Base-by-base conservation (phyloP, 2,113 vertebrate species). In the Uria aalge region DNA sequence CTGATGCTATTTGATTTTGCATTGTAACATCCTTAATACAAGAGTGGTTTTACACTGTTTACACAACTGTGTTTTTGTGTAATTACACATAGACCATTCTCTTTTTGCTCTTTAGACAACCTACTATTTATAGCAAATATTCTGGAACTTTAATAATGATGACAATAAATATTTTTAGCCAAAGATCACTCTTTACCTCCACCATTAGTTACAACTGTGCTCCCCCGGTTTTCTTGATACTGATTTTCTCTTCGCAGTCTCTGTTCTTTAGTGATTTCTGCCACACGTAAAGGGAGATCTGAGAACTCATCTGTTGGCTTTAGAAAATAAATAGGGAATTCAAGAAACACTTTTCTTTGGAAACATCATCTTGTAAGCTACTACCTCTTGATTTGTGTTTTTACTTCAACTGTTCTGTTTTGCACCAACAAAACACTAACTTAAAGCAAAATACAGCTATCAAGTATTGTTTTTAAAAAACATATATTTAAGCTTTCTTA, bases 281-380 rank as follows among this genome's bases (percentile, higher is more conserved):
- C 98, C 93, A 99, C 98, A 72, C 98, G 98, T 85, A 98, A 93
- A 2, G 99, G 98, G 77, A 99, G 97, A 95, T 99, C 99, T 4
- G 98, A 99, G 96, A 99, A 98, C 96, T 99, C 99, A 96, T 99
- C 99, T 95, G 99, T 98, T n/a, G 99, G 98, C 99, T 99, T 97
- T 84, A 96, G 68, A 90, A 95, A 92, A 91, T 11, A 96, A 87
- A 73, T 60, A 52, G 73, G n/a, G 52, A 78, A 92, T 72, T 71
- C 41, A 93, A 77, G 55, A 93, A 92, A 85, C 5, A 56, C 11
- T 77, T 55, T n/a, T 38, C 56, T 88, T 75, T 15, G 67, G 41
- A 93, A 76, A 79, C 32, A 72, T 11, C 20, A n/a, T 50, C 50
- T 69, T 64, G 21, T 19, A 56, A 71, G 34, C 47, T 77, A 26